Base-by-base conservation (phyloP, 2,113 vertebrate species). In the Dendrocopos noguchii region DNA sequence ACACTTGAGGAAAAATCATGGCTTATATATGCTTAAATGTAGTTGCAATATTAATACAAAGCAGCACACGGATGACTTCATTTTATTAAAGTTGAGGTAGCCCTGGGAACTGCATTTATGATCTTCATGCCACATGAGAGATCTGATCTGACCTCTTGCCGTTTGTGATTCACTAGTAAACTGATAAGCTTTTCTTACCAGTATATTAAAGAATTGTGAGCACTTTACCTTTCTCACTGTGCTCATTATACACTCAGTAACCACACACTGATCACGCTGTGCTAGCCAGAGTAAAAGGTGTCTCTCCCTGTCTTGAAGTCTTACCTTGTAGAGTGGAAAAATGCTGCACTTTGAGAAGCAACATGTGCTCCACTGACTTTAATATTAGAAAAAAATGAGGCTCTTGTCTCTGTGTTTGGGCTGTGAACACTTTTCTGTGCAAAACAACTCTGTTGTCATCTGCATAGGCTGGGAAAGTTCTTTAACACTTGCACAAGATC, bases 61-160 rank as follows among this genome's bases (percentile, higher is more conserved):
- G 95, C 82, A 97, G 91, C 93, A 95, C 93, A 94, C 95, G 95
- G 96, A 97, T 98, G 97, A 97, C 95, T 97, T 98, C 97, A 98
- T 97, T 97, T 97, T 97, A 97, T 97, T 97, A 97, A 98, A 97
- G 95, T 70, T 97, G 96, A 98, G 94, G 96, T 96, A 97, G 96
- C 96, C 92, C 76, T 44, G 65, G 92, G 97, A 97, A 84, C 85
- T 95, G 87, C 85, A 94, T 96, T 96, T 97, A 97, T 97, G 95
- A 95, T 96, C 92, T 93, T 92, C 84, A 90, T 2, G 10, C 64
- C 42, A 90, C 80, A 72, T 1, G 15, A 97, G 93, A 96, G 95
- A 95, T 95, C 94, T 95, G 83, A 95, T 95, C 92, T 97, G 97
- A 97, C 96, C 97, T 90, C 60, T 91, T 95, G 82, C 86, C 91